Conservation (phyloP, 2,113 vertebrate genomes). For the Rhea americana region DNA sequence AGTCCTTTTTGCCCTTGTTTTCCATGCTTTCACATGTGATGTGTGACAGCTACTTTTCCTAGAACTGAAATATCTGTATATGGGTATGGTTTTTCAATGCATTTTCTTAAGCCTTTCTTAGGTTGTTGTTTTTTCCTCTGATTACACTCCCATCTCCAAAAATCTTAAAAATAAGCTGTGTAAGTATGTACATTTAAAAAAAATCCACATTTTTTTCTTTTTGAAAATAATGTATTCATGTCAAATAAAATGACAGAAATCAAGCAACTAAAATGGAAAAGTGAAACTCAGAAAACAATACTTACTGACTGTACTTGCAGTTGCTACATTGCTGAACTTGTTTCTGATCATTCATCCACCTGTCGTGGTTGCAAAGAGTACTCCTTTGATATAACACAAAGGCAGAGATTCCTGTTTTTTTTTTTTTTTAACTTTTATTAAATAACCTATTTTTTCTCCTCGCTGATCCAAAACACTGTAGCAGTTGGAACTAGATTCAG, state of each 20-base stretch:
- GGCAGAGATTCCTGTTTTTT: not conserved
- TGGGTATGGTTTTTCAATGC: not conserved
- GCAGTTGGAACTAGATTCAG: not conserved
- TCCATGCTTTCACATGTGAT: not conserved
- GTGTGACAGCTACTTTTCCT: not conserved
- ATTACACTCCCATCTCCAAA: not conserved
- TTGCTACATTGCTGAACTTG: rapidly evolving
- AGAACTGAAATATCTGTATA: not conserved
- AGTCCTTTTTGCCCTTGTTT: not conserved
- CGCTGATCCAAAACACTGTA: rapidly evolving
- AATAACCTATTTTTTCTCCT: not conserved
- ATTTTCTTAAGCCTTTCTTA: not conserved
- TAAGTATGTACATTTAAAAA: not conserved
- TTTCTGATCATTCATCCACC: not conserved
- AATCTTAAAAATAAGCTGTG: not conserved
- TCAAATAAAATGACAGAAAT: not conserved
- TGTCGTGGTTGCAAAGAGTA: not conserved
- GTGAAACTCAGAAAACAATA: not conserved
- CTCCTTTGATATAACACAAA: not conserved
- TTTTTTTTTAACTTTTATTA: not conserved
- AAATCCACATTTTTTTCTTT: too few species aligned
- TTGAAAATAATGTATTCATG: not conserved
- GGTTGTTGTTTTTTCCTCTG: not conserved
- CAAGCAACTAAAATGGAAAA: not conserved
- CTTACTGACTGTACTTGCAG: rapidly evolving